These are phyloP conservation scores for Mesochorus sp. DNA, from an alignment of 2,888 invertebrate species.

Conservation along the genomic window DNA sequence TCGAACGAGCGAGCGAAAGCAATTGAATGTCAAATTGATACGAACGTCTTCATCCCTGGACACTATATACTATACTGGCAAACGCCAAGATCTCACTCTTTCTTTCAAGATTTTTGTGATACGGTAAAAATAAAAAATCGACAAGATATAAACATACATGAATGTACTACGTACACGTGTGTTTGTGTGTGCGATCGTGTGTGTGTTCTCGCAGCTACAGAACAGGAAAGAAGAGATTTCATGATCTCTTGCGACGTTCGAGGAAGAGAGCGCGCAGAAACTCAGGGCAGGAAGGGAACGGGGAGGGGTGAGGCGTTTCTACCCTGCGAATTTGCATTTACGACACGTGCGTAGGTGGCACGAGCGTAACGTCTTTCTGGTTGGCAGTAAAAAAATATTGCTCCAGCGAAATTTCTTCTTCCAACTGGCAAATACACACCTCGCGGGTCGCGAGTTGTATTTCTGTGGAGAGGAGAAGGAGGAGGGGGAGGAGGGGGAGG, in stretches of 20 bases:
- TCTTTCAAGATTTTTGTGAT: conserved; percentile 20
- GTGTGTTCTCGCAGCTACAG: not conserved
- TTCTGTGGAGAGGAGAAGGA: not conserved
- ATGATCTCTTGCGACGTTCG: conserved; percentile 40
- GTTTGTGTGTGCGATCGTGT: no score
- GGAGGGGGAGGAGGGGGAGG: not conserved
- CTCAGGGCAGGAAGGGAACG: conserved; percentile 16
- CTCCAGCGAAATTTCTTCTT: conserved; percentile 50
- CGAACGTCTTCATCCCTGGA: conserved; percentile 48
- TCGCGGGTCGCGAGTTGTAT: not conserved
- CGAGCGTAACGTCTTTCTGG: conserved; percentile 64
- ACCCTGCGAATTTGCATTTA: conserved; percentile 65
- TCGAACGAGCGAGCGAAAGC: conserved; percentile 24
- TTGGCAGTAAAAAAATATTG: conserved; percentile 57
- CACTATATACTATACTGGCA: conserved; percentile 9
- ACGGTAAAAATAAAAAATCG: conserved; percentile 27
- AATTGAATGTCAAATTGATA: conserved; percentile 54
- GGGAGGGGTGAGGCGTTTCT: conserved; percentile 8
- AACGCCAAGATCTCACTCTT: conserved; percentile 29
- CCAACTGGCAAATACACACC: conserved; percentile 1
- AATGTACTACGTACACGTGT: not conserved
- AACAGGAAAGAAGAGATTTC: conserved; percentile 47
- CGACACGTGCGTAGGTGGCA: conserved; percentile 67
- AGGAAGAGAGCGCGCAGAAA: conserved; percentile 17
- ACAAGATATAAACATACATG: conserved; percentile 34